Conservation (phyloP, 2,797 vertebrate genomes). For the Betta splendens region DNA sequence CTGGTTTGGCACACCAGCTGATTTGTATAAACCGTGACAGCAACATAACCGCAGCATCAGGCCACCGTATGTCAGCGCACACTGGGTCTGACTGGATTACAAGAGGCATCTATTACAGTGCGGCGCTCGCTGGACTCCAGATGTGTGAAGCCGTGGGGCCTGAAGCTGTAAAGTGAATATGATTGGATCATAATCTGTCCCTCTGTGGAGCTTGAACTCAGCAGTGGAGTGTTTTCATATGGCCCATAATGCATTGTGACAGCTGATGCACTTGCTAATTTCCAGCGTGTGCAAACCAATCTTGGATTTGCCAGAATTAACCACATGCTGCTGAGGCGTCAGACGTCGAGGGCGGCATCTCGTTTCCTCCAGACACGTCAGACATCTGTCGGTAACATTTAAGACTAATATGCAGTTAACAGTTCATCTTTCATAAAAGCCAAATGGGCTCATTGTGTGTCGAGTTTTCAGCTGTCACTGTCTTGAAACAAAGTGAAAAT, state of each 20-base stretch:
- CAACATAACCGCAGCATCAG: slow-evolving; percentile 37
- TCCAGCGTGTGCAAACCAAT: background rate
- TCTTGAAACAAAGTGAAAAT: slow-evolving; percentile 7
- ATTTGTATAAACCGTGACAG: slow-evolving; percentile 42
- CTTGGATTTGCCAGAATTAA: slow-evolving; percentile 19
- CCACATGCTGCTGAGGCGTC: slow-evolving; percentile 11
- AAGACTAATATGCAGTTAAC: slow-evolving; percentile 17
- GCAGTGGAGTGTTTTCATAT: slow-evolving; percentile 18
- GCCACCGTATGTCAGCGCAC: slow-evolving; percentile 29
- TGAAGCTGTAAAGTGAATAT: slow-evolving; percentile 32
- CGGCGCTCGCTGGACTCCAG: slow-evolving; percentile 14
- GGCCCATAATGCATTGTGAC: background rate
- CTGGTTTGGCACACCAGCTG: slow-evolving; percentile 24
- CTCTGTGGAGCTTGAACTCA: slow-evolving; percentile 20
- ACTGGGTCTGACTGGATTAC: slow-evolving; percentile 25
- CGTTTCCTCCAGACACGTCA: slow-evolving; percentile 36
- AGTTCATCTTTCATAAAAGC: slow-evolving; percentile 41
- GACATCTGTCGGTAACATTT: slow-evolving; percentile 59
- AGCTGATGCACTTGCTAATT: slow-evolving; percentile 21
- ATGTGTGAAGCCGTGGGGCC: slow-evolving; percentile 19
- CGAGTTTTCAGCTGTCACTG: slow-evolving; percentile 15
- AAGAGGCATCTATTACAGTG: slow-evolving; percentile 1
- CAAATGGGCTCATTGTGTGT: slow-evolving; percentile 57
- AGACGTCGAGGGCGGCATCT: slow-evolving; percentile 6
- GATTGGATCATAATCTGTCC: slow-evolving; percentile 47